Evolutionary conservation across 2,797 vertebrate species (phyloP).

Genomic region (Coregonus ussuriensis): DNA sequence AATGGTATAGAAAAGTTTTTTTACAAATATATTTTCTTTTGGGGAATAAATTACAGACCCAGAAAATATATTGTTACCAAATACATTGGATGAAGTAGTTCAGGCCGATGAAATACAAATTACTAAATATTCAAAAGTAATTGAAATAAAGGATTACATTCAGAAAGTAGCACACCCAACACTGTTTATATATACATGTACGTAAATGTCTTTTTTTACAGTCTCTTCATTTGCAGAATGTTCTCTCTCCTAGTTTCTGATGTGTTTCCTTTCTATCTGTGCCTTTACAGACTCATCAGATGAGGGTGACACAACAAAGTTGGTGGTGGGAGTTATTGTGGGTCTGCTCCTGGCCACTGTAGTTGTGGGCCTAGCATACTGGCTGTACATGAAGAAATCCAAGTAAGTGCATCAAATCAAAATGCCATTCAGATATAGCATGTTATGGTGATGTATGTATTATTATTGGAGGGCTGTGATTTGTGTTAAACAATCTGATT

Average conservation of each 20-base stretch:
- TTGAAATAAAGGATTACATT: no score
- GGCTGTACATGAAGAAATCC: slow-evolving; percentile 90
- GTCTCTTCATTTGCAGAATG: neutral
- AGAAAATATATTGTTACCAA: no score
- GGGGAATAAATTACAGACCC: no score
- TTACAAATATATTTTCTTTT: no score
- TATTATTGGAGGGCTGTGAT: neutral
- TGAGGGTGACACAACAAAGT: slow-evolving; percentile 81
- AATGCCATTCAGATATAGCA: neutral
- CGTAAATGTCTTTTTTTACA: neutral
- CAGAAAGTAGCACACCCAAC: no score
- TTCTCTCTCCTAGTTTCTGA: slow-evolving; percentile 1
- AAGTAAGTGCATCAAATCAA: slow-evolving; percentile 78
- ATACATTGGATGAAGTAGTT: no score
- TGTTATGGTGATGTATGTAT: neutral
- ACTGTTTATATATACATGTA: no score
- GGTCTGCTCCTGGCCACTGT: slow-evolving; percentile 86
- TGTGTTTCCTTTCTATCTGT: slow-evolving; percentile 26
- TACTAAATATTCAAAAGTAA: no score
- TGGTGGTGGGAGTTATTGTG: slow-evolving; percentile 91
- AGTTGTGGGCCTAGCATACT: slow-evolving; percentile 84
- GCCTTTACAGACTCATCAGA: slow-evolving; percentile 61
- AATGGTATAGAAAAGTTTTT: no score
- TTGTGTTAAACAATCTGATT: slow-evolving; percentile 52
- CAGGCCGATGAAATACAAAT: no score